phyloP scores from a whole-genome alignment of 2,888 invertebrate species.

The Erebia ligea region DNA sequence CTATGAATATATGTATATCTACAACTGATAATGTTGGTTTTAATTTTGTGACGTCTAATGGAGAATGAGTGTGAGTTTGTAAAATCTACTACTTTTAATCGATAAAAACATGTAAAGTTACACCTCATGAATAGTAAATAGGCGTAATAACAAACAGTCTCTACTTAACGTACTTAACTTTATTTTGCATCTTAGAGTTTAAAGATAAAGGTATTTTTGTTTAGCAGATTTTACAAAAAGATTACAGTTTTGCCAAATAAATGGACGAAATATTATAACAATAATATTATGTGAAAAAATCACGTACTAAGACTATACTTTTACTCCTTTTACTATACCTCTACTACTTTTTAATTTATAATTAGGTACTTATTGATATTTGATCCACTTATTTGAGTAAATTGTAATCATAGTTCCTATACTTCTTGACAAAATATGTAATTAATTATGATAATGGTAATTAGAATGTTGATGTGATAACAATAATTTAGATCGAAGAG shows the following conservation, averaged over 20 bases:
- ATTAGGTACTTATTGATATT: conserved; percentile 1
- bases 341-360: background rate
- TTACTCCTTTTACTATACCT: background rate
- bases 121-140: background rate
- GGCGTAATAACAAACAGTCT: no score
- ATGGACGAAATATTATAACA: conserved; percentile 6
- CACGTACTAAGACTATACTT: background rate
- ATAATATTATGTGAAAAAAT: background rate
- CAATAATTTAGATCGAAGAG: conserved; percentile 37
- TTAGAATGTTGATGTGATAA: conserved; percentile 30
- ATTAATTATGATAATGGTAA: conserved; percentile 37
- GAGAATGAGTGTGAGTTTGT: background rate
- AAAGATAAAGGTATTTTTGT: background rate
- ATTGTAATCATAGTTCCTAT: conserved; percentile 14
- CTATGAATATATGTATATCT: conserved; percentile 30
- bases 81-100: conserved; percentile 12
- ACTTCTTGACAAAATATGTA: conserved; percentile 27
- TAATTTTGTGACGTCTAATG: conserved; percentile 1
- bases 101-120: background rate
- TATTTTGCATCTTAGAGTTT: background rate
- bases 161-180: no score
- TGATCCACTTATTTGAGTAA: conserved; percentile 20
- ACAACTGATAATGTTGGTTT: conserved; percentile 22
- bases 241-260: background rate
- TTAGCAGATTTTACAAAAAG: conserved; percentile 11